A percentile compares a stretch with the other conserved stretches of the same genome.
phyloP scores from a whole-genome alignment of 2,888 invertebrate species.

The Osedax fenrisi region DNA sequence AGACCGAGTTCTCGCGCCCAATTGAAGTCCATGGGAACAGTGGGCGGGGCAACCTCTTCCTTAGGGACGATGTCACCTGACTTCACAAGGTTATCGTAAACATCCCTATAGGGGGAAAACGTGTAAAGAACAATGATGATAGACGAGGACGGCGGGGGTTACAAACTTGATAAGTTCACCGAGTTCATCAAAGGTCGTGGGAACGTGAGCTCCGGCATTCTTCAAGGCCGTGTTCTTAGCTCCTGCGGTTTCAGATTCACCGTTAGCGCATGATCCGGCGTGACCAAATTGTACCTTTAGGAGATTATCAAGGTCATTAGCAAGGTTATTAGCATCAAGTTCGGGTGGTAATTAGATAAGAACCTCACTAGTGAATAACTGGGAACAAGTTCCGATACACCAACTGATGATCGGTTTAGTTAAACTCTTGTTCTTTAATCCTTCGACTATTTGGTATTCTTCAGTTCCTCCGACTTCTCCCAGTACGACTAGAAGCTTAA shows the following conservation, averaged over 20 bases:
- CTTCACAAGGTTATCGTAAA: constrained; percentile 61
- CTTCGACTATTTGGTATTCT: constrained; percentile 87
- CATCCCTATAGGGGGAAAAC: constrained; percentile 41
- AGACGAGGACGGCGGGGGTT: no score
- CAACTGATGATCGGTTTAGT: constrained; percentile 91
- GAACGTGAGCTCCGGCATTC: constrained; percentile 76
- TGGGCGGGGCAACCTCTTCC: constrained; percentile 87
- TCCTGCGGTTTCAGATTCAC: constrained; percentile 77
- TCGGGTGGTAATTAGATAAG: neutral
- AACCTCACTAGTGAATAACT: constrained; percentile 53
- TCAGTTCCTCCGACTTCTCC: constrained; percentile 97
- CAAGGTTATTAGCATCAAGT: neutral
- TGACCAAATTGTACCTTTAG: constrained; percentile 86
- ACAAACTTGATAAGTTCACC: constrained; percentile 67
- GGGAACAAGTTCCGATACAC: constrained; percentile 79
- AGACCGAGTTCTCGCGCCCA: constrained; percentile 96
- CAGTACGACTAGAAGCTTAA: constrained; percentile 84
- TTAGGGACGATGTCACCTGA: constrained; percentile 70
- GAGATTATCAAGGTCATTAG: no score
- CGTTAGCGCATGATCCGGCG: constrained; percentile 94
- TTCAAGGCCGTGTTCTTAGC: constrained; percentile 76
- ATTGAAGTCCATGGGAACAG: constrained; percentile 98
- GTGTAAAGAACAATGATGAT: no score
- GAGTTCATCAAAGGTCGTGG: constrained; percentile 75
- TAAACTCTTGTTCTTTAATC: constrained; percentile 66